Base-by-base conservation (phyloP, 2,797 vertebrate genomes). In the Sebastes matsubarae region DNA sequence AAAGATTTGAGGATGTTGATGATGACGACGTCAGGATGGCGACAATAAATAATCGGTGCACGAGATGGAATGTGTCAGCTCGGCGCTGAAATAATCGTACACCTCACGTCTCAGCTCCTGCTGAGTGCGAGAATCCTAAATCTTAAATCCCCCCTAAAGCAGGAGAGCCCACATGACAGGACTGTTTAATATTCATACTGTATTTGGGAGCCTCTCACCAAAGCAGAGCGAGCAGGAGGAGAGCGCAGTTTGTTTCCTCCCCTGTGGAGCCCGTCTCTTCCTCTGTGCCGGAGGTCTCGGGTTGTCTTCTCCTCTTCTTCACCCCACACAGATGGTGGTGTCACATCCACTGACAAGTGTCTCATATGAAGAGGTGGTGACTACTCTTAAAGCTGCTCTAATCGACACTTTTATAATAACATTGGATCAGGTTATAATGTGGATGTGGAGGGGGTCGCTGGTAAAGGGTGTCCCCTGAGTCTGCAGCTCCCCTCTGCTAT, bases 101-200 rank as follows among this genome's bases (percentile, higher is more conserved):
- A 85, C 82, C 77, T 89, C 87, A 20, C 34, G 22, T 91, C 84
- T 86, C 57, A 54, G 81, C 87, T 81, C 77, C 84, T 87, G 85
- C 89, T 83, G 86, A 89, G 89, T 79, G 86, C 4, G 11, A 90
- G 84, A 83, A 87, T 89, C 89, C 88, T 88, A 85, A 94, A 93
- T 91, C 83, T 90, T 86, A 91, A 91, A 91, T 88, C 87, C 90
- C 58, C 63, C 60, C 73, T 75, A 14, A 78, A 92, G 84, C 86
- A 83, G 77, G 24, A 80, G 88, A 85, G 75, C 73, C 80, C 72
- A 86, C 84, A 86, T 87, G 92, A 92, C 88, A 88, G 77, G 61
- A 68, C 77, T 86, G 75, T 83, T 94, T 93, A 91, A 92, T 94
- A 94, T 94, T 87, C 89, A 91, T 72, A 64, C 88, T 88, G 83